These are phyloP conservation scores for Micrasema minimum DNA, from an alignment of 1,140 invertebrate species.

Conservation along the genomic window DNA sequence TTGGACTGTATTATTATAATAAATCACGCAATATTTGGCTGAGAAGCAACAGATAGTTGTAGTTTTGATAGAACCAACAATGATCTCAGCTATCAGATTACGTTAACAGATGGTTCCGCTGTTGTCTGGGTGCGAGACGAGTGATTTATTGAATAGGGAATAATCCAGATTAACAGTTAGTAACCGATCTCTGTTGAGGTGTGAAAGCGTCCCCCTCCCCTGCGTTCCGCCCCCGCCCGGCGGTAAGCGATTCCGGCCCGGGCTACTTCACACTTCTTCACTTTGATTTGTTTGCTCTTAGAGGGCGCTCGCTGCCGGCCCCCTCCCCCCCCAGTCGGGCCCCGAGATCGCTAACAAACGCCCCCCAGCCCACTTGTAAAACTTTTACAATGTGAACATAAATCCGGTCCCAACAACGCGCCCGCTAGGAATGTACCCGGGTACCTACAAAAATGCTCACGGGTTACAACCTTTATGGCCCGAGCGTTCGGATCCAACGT, in stretches of 20 bases:
- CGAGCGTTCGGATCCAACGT: conserved; percentile 14
- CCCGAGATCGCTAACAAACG: conserved; percentile 48
- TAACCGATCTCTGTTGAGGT: background rate
- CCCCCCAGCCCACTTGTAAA: conserved; percentile 53
- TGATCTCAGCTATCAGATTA: no score
- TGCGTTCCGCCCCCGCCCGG: background rate
- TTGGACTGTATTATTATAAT: no score
- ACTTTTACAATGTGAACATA: conserved; percentile 55
- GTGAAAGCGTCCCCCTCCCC: background rate
- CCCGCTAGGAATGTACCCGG: conserved; percentile 41
- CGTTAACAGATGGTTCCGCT: no score
- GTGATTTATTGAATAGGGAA: no score
- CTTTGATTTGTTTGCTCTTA: conserved; percentile 54
- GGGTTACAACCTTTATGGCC: conserved; percentile 44
- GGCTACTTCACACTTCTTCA: conserved; percentile 54
- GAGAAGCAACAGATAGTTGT: no score
- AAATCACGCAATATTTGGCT: no score
- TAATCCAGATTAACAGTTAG: conserved; percentile 1
- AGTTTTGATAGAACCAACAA: no score
- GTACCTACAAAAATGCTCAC: conserved; percentile 46
- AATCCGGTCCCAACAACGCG: conserved; percentile 53
- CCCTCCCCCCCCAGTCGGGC: no score
- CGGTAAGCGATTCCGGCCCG: conserved; percentile 49
- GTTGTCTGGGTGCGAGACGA: no score
- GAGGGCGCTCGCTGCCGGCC: conserved; percentile 32